phyloP scores from a whole-genome alignment of 2,888 invertebrate genomes.

The Diadegma fenestrale region DNA sequence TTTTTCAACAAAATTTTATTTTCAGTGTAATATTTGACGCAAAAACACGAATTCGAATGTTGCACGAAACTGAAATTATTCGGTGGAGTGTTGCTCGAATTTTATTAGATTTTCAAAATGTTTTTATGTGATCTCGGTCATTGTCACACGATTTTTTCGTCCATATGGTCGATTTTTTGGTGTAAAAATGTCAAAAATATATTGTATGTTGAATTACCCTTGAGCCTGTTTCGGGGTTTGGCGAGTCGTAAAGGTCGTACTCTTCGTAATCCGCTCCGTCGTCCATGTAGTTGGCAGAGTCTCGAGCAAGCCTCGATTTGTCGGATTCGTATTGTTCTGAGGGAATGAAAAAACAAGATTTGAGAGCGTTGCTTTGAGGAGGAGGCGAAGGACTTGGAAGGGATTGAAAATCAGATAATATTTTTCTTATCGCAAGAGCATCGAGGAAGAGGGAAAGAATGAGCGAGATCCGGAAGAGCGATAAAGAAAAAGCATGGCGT shows the following conservation, averaged over 20 bases:
- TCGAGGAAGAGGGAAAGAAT: background rate
- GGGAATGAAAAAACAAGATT: constrained; percentile 47
- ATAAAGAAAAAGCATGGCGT: constrained; percentile 17
- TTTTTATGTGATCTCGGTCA: too few species aligned
- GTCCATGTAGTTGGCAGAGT: constrained; percentile 71
- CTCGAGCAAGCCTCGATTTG: constrained; percentile 66
- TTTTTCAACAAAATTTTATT: too few species aligned
- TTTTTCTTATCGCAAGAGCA: constrained; percentile 11
- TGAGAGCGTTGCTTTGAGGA: constrained; percentile 21
- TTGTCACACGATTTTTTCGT: background rate
- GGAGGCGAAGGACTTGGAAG: constrained; percentile 14
- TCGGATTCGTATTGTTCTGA: constrained; percentile 77
- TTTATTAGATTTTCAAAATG: background rate
- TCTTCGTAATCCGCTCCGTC: constrained; percentile 74
- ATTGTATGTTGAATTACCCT: constrained; percentile 72
- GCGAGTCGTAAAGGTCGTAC: constrained; percentile 71
- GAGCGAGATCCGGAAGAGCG: constrained; percentile 11
- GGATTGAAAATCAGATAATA: constrained; percentile 5
- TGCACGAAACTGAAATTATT: background rate
- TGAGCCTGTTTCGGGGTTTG: constrained; percentile 72
- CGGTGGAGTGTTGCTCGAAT: background rate
- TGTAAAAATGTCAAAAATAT: background rate
- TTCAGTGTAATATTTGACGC: background rate
- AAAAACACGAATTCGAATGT: background rate
- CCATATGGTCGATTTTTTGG: background rate